Evolutionary conservation across 2,797 vertebrate species (phyloP).

Genomic region (Rhinatrema bivittatum): DNA sequence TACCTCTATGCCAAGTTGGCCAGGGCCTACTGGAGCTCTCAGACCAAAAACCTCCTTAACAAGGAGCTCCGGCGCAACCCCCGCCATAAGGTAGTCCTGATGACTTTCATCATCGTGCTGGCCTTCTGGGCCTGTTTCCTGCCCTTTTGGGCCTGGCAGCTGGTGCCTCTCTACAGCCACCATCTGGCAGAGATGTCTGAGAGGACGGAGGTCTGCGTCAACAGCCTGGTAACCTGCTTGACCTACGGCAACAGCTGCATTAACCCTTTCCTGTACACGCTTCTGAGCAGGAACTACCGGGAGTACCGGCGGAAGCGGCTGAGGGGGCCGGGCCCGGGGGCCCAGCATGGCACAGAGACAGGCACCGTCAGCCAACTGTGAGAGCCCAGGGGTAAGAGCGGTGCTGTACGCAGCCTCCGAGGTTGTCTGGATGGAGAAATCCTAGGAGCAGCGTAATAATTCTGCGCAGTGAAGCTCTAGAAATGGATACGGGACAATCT

Average conservation of each 20-base stretch:
- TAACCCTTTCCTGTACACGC: conserved; percentile 80
- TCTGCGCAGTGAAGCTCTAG: no score
- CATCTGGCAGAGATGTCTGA: conserved; percentile 58
- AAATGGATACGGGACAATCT: no score
- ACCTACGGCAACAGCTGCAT: conserved; percentile 81
- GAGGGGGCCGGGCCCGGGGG: background rate
- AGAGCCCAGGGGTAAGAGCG: background rate
- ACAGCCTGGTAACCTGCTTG: conserved; percentile 71
- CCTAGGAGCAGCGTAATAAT: no score
- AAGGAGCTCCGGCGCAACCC: conserved; percentile 57
- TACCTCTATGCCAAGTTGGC: conserved; percentile 69
- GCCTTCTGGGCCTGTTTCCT: conserved; percentile 81
- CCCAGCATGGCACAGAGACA: conserved; percentile 2
- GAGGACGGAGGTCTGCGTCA: conserved; percentile 71
- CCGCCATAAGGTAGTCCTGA: conserved; percentile 70
- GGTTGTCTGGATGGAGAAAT: no score
- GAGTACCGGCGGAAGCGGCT: conserved; percentile 14
- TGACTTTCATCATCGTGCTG: conserved; percentile 73
- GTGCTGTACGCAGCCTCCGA: no score
- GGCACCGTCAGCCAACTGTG: background rate
- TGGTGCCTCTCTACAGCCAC: conserved; percentile 69
- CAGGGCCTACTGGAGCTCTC: conserved; percentile 73
- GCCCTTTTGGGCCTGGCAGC: conserved; percentile 82
- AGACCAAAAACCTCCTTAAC: conserved; percentile 63
- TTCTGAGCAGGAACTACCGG: conserved; percentile 65